A percentile compares a stretch with the other conserved stretches of the same genome.
Conservation (phyloP, 2,797 vertebrate genomes). For the Cottoperca gobio region DNA sequence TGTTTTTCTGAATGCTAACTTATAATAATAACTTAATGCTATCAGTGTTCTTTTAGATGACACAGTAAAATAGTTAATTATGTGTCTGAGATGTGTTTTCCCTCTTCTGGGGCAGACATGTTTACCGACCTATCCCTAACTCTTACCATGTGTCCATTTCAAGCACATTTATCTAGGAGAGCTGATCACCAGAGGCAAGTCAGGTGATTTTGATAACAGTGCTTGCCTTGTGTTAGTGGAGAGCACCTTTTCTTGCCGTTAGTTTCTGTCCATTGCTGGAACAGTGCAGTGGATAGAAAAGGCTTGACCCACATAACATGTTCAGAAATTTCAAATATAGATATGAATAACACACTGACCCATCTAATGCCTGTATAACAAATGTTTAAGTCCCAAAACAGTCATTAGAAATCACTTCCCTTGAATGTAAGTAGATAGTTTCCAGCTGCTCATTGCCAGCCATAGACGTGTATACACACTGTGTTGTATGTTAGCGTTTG, state of each 20-base stretch:
- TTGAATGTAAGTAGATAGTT: slow-evolving; percentile 33
- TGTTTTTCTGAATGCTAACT: neutral
- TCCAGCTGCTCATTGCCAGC: slow-evolving; percentile 55
- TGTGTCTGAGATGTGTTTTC: slow-evolving; percentile 41
- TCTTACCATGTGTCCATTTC: slow-evolving; percentile 63
- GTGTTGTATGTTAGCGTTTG: slow-evolving; percentile 45
- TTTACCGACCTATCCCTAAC: slow-evolving; percentile 63
- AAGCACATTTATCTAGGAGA: slow-evolving; percentile 36
- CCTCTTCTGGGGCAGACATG: slow-evolving; percentile 40
- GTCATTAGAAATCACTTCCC: slow-evolving; percentile 22
- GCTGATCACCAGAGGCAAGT: slow-evolving; percentile 42
- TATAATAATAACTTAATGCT: neutral
- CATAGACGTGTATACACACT: slow-evolving; percentile 5
- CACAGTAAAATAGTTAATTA: neutral
- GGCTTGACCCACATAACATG: slow-evolving; percentile 7
- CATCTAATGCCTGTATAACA: slow-evolving; percentile 15
- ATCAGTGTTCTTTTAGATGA: neutral
- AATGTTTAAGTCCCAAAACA: slow-evolving; percentile 7
- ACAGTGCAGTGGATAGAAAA: neutral
- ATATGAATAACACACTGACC: slow-evolving; percentile 21
- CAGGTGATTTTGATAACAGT: slow-evolving; percentile 62
- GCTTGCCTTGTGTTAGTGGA: slow-evolving; percentile 14
- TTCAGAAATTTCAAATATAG: slow-evolving; percentile 6
- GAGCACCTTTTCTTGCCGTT: slow-evolving; percentile 13
- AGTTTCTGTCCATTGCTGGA: neutral